Evolutionary conservation across 1,140 invertebrate species (phyloP), one percentile per base, ranked within the genome.

Genomic region (Dufourea novaeangliae): DNA sequence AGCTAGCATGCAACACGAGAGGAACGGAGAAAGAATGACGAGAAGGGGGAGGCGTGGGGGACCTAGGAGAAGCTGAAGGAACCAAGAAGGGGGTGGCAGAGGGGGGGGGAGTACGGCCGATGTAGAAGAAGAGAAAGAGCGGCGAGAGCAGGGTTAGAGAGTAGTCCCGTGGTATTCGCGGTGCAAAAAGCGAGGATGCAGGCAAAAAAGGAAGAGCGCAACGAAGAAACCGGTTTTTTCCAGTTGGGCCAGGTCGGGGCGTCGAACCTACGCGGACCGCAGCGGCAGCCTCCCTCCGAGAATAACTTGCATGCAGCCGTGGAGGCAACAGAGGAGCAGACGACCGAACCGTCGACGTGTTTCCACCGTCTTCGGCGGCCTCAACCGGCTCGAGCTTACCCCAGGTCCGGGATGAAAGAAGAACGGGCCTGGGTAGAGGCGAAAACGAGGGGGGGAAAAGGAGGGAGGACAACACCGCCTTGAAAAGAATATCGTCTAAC

Each of bases 151-250:
- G 62, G 37, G 82, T n/a, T n/a, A n/a, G n/a, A n/a, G 75, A 78
- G 46, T 5, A 50, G 62, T 79, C 80, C 57, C 79, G 84, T 78
- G 77, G 84, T 69, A 78, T 84, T 86, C 80, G 82, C 79, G 83
- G 85, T 81, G 88, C 88, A 90, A 90, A 90, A 88, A 89, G 85
- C 88, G 86, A 88, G 86, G 88, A 91, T 89, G 89, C 84, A 82
- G 80, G 84, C 84, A 89, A 90, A 91, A 90, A 91, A 90, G 87
- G 86, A 90, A 91, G 85, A 90, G 87, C 85, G 85, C 88, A 79
- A 83, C 88, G 90, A 92, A 91, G 91, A 92, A 92, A 92, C 92
- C 92, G 92, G 92, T 93, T 93, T 92, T 93, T 93, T 92, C 91
- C 92, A 92, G 90, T 92, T 92, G 92, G 91, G 91, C 92, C 91